Conservation (phyloP, 2,113 vertebrate species). For the Promerops cafer region DNA sequence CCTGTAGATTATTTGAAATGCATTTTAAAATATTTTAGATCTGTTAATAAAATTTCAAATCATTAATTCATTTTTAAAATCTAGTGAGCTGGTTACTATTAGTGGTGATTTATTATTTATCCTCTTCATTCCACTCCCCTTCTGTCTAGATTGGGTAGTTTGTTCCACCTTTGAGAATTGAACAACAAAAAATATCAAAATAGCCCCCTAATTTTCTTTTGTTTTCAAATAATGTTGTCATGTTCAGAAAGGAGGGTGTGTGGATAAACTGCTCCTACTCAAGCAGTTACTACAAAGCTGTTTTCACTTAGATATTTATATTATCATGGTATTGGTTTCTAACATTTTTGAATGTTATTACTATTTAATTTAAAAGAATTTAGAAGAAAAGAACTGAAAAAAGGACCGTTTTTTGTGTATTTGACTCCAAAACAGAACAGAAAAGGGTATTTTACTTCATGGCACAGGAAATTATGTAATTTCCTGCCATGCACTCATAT, state of each 20-base stretch:
- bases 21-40: background rate
- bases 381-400: background rate
- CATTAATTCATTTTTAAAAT: background rate
- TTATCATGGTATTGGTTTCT: background rate
- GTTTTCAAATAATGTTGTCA: background rate
- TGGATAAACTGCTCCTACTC: background rate
- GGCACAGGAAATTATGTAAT: background rate
- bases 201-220: background rate
- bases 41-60: background rate
- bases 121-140: background rate
- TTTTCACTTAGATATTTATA: background rate
- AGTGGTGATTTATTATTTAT: background rate
- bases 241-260: background rate
- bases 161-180: background rate
- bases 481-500: slow-evolving; percentile 18
- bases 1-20: background rate
- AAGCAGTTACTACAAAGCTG: background rate
- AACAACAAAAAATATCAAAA: background rate
- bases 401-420: background rate
- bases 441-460: background rate
- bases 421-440: background rate
- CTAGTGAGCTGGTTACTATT: background rate
- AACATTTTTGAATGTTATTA: background rate
- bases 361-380: background rate
- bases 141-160: background rate